A percentile compares a stretch with the other conserved stretches of the same genome.
Conservation (phyloP, 2,113 vertebrate species). For the Onychostoma macrolepis region DNA sequence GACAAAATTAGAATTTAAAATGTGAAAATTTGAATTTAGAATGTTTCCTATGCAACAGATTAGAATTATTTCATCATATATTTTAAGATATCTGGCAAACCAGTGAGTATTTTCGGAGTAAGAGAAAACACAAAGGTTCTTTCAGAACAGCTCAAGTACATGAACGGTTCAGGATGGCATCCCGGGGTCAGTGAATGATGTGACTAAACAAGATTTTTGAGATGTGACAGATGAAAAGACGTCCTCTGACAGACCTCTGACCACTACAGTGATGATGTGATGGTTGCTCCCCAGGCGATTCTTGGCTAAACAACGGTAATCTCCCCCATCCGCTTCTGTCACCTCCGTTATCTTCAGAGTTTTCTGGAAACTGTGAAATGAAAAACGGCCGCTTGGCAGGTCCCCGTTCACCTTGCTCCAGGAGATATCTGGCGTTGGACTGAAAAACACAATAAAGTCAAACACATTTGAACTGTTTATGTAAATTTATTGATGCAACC, state of each 20-base stretch:
- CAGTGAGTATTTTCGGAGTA: not conserved
- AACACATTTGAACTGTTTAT: not conserved
- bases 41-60: not conserved
- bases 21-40: not conserved
- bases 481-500: not conserved
- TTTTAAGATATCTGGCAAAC: not conserved
- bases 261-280: slow-evolving; percentile 88
- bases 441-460: slow-evolving; percentile 57
- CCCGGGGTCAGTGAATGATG: slow-evolving; percentile 21
- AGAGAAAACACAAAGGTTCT: not conserved
- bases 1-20: not conserved
- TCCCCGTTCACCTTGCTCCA: slow-evolving; percentile 90
- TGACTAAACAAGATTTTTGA: slow-evolving; percentile 17
- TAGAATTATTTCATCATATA: not conserved
- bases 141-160: not conserved
- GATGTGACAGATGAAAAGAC: not conserved
- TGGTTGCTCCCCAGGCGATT: slow-evolving; percentile 81
- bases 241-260: slow-evolving; percentile 83
- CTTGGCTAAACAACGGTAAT: slow-evolving; percentile 87
- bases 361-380: slow-evolving; percentile 87
- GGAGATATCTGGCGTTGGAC: slow-evolving; percentile 88
- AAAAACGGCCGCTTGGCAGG: slow-evolving; percentile 79
- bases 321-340: slow-evolving; percentile 87
- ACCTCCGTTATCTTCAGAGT: slow-evolving; percentile 87
- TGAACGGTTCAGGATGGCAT: not conserved